phyloP scores from a whole-genome alignment of 2,113 vertebrate species.

The Ictalurus furcatus region DNA sequence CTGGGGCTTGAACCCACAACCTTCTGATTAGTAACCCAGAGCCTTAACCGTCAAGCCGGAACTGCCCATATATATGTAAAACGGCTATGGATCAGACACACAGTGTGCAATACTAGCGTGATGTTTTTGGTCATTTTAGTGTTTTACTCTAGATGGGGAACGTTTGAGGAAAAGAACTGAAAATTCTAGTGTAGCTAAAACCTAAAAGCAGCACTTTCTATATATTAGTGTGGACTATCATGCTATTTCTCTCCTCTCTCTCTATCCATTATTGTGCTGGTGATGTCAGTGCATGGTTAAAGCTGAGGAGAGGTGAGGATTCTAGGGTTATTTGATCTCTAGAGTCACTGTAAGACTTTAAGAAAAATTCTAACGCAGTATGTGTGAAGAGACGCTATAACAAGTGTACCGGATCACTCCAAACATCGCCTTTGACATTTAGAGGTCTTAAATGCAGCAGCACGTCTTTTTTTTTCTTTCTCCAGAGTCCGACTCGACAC shows the following conservation, averaged over 20 bases:
- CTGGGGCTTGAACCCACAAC: no score
- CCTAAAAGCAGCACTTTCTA: neutral
- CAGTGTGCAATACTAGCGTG: neutral
- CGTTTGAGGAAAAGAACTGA: neutral
- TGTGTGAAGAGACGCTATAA: neutral
- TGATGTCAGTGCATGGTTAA: conserved; percentile 44
- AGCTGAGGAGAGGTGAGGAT: neutral
- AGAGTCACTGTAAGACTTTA: neutral
- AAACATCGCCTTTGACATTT: conserved; percentile 3
- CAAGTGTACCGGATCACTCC: neutral
- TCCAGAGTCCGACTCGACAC: conserved; percentile 34
- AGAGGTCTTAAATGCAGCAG: conserved; percentile 22
- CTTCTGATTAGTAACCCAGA: no score
- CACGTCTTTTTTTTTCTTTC: neutral
- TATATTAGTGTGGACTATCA: neutral
- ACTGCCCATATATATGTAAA: no score
- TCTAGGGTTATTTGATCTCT: neutral
- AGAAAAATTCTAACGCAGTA: neutral
- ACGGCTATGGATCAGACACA: neutral
- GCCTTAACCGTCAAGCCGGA: no score
- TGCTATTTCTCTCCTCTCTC: conserved; percentile 13
- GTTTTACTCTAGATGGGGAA: neutral
- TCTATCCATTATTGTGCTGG: conserved; percentile 50
- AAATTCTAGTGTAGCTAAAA: neutral
- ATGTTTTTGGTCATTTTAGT: neutral